Conservation (phyloP, 2,113 vertebrate genomes). For the Amia ocellicauda region DNA sequence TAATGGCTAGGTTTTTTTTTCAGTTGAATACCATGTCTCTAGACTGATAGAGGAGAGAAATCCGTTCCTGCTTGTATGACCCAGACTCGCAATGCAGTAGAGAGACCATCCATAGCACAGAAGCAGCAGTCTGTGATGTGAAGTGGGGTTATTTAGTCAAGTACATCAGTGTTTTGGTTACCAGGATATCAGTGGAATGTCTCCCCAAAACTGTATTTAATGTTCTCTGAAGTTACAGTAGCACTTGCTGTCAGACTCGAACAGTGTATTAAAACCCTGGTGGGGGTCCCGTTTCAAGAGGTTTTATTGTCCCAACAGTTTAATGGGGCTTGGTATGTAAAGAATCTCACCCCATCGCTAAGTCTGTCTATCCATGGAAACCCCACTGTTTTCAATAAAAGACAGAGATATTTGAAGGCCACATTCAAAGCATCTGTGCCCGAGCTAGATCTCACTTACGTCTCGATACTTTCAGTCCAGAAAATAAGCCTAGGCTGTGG, state of each 20-base stretch:
- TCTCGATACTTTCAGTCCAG: slow-evolving; percentile 4
- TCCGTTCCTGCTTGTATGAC: too few species aligned
- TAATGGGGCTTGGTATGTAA: slow-evolving; percentile 8
- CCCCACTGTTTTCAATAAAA: slow-evolving; percentile 14
- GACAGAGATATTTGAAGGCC: background rate
- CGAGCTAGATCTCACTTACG: background rate
- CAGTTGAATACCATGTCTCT: too few species aligned
- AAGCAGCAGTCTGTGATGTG: too few species aligned
- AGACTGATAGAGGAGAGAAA: too few species aligned
- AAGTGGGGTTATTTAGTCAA: too few species aligned
- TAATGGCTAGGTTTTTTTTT: too few species aligned
- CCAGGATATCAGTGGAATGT: background rate
- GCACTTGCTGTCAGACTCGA: slow-evolving; percentile 2
- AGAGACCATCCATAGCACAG: too few species aligned
- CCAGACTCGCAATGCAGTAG: too few species aligned
- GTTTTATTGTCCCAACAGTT: slow-evolving; percentile 5
- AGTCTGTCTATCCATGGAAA: slow-evolving; percentile 14
- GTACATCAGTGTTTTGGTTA: slow-evolving; percentile 3
- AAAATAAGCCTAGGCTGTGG: slow-evolving; percentile 1
- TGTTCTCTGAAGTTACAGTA: background rate
- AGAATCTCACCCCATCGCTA: slow-evolving; percentile 19
- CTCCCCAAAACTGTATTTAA: background rate
- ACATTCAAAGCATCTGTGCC: slow-evolving; percentile 7
- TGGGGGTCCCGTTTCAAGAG: slow-evolving; percentile 3
- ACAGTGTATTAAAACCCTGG: slow-evolving; percentile 12